Evolutionary conservation across 2,797 vertebrate genomes (phyloP).

Genomic region (Aphelocoma californica): DNA sequence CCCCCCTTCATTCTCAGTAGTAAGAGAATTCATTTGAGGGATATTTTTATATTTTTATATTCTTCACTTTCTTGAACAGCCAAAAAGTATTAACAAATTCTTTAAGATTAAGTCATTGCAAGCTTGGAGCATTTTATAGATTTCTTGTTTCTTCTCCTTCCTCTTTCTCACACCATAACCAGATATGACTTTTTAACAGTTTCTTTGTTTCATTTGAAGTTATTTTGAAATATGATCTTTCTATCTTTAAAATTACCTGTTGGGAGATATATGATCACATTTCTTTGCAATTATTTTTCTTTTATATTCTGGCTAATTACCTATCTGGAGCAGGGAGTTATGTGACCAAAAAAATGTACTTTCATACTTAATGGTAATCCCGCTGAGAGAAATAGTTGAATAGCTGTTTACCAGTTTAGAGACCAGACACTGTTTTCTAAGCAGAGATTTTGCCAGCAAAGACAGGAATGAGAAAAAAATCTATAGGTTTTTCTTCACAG

Average conservation of each 20-base stretch:
- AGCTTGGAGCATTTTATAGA: neutral
- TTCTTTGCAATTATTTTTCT: constrained; percentile 17
- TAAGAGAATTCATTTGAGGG: neutral
- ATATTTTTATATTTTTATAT: neutral
- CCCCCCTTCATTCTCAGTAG: neutral
- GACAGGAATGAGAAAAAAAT: constrained; percentile 66
- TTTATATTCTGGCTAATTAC: constrained; percentile 74
- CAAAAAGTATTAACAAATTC: neutral
- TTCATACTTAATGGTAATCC: constrained; percentile 57
- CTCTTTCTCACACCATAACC: neutral
- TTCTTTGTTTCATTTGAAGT: neutral
- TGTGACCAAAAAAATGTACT: constrained; percentile 70
- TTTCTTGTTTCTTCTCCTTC: neutral
- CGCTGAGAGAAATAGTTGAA: constrained; percentile 61
- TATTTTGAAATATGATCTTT: neutral
- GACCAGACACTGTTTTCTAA: constrained; percentile 62
- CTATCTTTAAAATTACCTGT: neutral
- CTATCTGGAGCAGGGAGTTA: constrained; percentile 78
- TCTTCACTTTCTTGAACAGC: neutral
- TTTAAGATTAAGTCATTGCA: neutral
- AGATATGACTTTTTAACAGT: neutral
- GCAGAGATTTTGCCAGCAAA: constrained; percentile 21
- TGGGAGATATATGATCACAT: constrained; percentile 25
- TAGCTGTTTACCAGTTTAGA: constrained; percentile 59
- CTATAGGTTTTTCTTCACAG: constrained; percentile 74